phyloP scores from a whole-genome alignment of 2,888 invertebrate genomes.

The Hetaerina titia region DNA sequence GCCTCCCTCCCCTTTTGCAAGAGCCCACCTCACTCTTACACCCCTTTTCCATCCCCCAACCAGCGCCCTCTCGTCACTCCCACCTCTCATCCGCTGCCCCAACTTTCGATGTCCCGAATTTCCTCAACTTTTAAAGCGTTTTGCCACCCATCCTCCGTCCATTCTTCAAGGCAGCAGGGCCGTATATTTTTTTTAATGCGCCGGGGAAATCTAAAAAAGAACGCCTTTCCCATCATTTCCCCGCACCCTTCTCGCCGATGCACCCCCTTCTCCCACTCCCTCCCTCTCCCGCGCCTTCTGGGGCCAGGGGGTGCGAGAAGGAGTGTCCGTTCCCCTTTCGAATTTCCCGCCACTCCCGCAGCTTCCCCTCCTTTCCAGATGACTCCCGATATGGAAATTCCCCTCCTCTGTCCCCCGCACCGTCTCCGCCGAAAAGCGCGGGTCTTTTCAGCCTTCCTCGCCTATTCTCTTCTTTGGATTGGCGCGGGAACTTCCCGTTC shows the following conservation, averaged over 20 bases:
- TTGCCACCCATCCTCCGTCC: neutral
- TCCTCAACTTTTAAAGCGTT: constrained; percentile 49
- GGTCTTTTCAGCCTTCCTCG: neutral
- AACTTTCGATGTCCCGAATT: constrained; percentile 60
- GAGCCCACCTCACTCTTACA: neutral
- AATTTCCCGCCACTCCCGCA: neutral
- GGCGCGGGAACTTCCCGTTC: neutral
- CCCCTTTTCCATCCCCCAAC: neutral
- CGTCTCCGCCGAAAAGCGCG: neutral
- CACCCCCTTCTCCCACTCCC: neutral
- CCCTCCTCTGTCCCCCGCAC: neutral
- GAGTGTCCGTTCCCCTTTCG: neutral
- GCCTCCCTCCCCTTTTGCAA: neutral
- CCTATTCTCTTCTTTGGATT: neutral
- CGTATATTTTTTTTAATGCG: constrained; percentile 28
- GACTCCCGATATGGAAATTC: constrained; percentile 54
- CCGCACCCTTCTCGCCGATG: neutral
- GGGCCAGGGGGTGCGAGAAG: neutral
- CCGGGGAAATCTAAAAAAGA: constrained; percentile 40
- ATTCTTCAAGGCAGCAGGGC: constrained; percentile 50
- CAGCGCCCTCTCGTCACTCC: neutral
- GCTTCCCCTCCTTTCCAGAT: neutral
- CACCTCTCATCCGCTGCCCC: neutral
- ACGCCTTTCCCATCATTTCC: neutral
- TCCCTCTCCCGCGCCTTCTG: neutral